These are phyloP conservation scores for Castor canadensis DNA, from an alignment of 2,113 vertebrate species.

Conservation along the genomic window DNA sequence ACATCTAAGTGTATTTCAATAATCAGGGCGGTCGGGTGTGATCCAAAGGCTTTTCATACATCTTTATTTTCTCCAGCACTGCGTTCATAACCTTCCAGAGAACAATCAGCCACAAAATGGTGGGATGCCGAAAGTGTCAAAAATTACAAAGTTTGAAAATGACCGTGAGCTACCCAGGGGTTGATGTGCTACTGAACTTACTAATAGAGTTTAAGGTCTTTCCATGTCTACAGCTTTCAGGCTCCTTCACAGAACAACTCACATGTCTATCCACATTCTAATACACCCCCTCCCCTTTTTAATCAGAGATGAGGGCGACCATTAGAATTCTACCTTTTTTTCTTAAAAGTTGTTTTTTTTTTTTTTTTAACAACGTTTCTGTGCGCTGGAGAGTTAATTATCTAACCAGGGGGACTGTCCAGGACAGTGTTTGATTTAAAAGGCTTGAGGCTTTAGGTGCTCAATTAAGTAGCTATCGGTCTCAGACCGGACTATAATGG, in stretches of 20 bases:
- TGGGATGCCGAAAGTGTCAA: conserved; percentile 61
- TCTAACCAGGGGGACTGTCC: conserved; percentile 92
- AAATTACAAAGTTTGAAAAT: conserved; percentile 72
- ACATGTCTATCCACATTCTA: conserved; percentile 70
- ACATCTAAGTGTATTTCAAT: conserved; percentile 75
- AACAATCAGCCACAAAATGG: conserved; percentile 66
- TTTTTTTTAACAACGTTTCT: conserved; percentile 78
- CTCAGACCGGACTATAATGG: conserved; percentile 97
- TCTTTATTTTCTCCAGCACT: conserved; percentile 54
- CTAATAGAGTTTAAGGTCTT: conserved; percentile 62
- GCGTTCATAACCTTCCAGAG: conserved; percentile 69
- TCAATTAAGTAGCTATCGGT: conserved; percentile 98
- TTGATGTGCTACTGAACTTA: conserved; percentile 59
- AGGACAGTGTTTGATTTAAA: conserved; percentile 98
- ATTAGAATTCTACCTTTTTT: conserved; percentile 82
- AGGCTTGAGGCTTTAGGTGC: conserved; percentile 96
- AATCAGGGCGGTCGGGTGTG: conserved; percentile 64
- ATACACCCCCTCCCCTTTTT: conserved; percentile 78
- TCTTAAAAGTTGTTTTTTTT: conserved; percentile 83
- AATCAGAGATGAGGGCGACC: conserved; percentile 76
- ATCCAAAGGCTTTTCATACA: conserved; percentile 77
- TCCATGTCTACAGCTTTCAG: conserved; percentile 52
- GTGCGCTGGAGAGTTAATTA: conserved; percentile 91
- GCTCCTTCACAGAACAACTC: conserved; percentile 63
- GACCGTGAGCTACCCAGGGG: neutral